Conservation (phyloP, 2,797 vertebrate species). For the Bradypodion ventrale region DNA sequence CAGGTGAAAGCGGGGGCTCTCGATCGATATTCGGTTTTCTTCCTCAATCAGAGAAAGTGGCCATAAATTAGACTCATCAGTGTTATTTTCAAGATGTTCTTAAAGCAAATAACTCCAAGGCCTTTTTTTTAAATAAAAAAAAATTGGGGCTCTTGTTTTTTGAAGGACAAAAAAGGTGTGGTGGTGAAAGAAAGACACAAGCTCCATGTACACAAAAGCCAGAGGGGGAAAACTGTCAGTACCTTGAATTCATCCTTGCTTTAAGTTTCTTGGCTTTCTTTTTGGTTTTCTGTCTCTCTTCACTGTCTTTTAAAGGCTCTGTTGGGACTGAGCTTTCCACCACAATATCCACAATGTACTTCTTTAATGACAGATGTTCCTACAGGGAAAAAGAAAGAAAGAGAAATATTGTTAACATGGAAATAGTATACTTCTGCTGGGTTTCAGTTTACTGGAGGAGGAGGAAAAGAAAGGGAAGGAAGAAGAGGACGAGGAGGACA, state of each 20-base stretch:
- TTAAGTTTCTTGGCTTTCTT: conserved; percentile 97
- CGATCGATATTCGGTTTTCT: conserved; percentile 91
- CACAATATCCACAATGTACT: conserved; percentile 94
- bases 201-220: conserved; percentile 35
- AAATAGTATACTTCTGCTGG: neutral
- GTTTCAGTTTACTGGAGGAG: neutral
- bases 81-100: conserved; percentile 84
- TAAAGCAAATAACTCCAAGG: conserved; percentile 82
- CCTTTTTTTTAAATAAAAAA: conserved; percentile 63
- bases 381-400: conserved; percentile 69
- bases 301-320: conserved; percentile 87
- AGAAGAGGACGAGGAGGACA: no score
- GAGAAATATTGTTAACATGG: conserved; percentile 4
- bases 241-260: conserved; percentile 96
- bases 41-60: conserved; percentile 98
- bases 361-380: conserved; percentile 98
- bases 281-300: conserved; percentile 92
- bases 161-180: conserved; percentile 48
- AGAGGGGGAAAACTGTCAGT: conserved; percentile 21
- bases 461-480: neutral
- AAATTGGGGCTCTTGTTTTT: conserved; percentile 29
- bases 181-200: neutral
- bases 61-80: conserved; percentile 96
- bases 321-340: conserved; percentile 84
- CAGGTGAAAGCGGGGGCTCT: conserved; percentile 87